Evolutionary conservation across 2,888 invertebrate genomes (phyloP).

Genomic region (Rhorus exstirpatorius): DNA sequence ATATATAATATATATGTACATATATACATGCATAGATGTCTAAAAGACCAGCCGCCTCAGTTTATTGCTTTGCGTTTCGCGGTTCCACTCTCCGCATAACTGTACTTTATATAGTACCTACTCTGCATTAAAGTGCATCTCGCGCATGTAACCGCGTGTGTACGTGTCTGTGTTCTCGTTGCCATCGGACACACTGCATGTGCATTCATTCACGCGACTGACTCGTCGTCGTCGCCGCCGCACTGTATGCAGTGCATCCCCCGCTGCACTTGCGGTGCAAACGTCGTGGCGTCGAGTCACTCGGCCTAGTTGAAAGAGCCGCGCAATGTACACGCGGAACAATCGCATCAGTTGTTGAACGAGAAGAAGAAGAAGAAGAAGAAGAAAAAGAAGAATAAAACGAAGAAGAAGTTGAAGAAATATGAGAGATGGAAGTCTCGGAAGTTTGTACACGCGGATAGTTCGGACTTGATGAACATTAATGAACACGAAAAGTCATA

Average conservation of each 20-base stretch:
- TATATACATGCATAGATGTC: slow-evolving; percentile 4
- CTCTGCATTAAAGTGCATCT: slow-evolving; percentile 55
- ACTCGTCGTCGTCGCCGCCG: slow-evolving; percentile 40
- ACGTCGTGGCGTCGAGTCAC: slow-evolving; percentile 45
- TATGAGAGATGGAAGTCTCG: slow-evolving; percentile 39
- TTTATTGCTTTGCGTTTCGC: slow-evolving; percentile 48
- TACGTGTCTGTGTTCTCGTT: slow-evolving; percentile 20
- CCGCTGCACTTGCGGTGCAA: slow-evolving; percentile 46
- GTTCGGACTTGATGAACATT: slow-evolving; percentile 33
- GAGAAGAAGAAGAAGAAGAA: slow-evolving; percentile 18
- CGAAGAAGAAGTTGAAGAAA: slow-evolving; percentile 25
- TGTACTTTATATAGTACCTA: slow-evolving; percentile 78
- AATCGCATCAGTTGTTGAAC: slow-evolving; percentile 53
- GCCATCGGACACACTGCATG: slow-evolving; percentile 75
- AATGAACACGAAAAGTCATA: background rate
- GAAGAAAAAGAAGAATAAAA: background rate
- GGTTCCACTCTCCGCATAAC: slow-evolving; percentile 63
- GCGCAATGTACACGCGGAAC: slow-evolving; percentile 45
- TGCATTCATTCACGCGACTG: slow-evolving; percentile 78
- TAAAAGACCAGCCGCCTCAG: slow-evolving; percentile 43
- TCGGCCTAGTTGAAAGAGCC: slow-evolving; percentile 59
- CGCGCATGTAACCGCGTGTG: background rate
- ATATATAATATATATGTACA: too few relatives aligned
- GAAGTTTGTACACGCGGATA: slow-evolving; percentile 41
- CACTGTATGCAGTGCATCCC: slow-evolving; percentile 23